These are phyloP conservation scores for Hybos culiciformis DNA, from an alignment of 2,888 invertebrate genomes.

Conservation along the genomic window DNA sequence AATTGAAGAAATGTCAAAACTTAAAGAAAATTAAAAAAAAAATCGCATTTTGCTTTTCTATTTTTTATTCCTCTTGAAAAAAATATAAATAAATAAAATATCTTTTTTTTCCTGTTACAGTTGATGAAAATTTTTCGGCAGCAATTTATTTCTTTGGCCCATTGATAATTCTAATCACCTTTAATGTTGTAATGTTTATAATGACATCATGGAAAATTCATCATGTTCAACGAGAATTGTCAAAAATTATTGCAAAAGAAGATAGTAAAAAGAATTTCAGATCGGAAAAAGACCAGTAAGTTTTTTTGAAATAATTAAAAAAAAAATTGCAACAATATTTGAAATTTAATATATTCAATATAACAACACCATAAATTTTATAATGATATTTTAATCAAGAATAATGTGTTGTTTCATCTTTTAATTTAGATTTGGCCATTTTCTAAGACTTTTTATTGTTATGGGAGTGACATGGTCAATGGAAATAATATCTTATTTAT, in stretches of 20 bases:
- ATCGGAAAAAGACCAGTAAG: constrained; percentile 32
- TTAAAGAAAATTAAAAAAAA: too few species aligned
- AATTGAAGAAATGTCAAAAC: background rate
- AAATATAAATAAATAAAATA: background rate
- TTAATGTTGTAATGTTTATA: constrained; percentile 14
- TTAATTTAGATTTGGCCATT: constrained; percentile 53
- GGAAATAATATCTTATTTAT: constrained; percentile 62
- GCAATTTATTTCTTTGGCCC: constrained; percentile 15
- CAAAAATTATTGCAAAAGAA: constrained; percentile 11
- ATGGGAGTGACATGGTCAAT: constrained; percentile 79
- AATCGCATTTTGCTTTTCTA: too few species aligned
- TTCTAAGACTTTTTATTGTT: constrained; percentile 66
- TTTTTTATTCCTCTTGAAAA: too few species aligned
- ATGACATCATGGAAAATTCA: constrained; percentile 16
- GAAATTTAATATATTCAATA: background rate
- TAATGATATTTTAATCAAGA: background rate
- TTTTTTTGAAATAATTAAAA: too few species aligned
- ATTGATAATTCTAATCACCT: constrained; percentile 12
- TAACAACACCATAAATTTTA: background rate
- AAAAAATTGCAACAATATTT: background rate
- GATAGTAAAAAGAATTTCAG: constrained; percentile 25
- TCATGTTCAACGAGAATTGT: constrained; percentile 15
- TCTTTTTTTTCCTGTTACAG: background rate
- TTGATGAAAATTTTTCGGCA: constrained; percentile 2
- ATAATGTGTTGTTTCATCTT: background rate